Base-by-base conservation (phyloP, 2,113 vertebrate species). In the Lepidothrix coronata region DNA sequence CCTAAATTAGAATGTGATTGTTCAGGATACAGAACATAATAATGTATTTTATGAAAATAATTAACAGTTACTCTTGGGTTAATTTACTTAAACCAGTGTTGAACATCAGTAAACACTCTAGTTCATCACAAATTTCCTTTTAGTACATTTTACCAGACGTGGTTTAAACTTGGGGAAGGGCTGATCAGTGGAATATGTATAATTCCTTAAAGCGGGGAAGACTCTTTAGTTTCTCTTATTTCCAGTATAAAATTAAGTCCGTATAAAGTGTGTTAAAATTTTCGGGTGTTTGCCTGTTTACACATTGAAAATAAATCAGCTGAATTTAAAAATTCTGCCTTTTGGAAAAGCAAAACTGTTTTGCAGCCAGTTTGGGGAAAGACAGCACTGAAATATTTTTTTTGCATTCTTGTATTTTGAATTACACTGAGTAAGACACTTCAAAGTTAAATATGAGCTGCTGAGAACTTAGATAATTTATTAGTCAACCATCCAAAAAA, bases 41-140 rank as follows among this genome's bases (percentile, higher is more conserved):
- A 85, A 67, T 10, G 25, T 79, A 67, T 94, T 95, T 92, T 91
- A 84, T 91, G 54, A 93, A 82, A 84, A 89, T 78, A 88, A 94
- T 92, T 78, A 89, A 83, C 77, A 89, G 78, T 88, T 86, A 88
- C 33, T 95, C 28, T 67, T 58, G 52, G 54, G 76, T 94, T 96
- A 93, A 86, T 86, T 91, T 93, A 87, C 52, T 90, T 94, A 92
- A 90, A 86, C 55, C 43, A 23, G 24, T 37, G 18, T n/a, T 91
- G 68, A 93, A 81, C 68, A 92, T 92, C 63, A 84, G 51, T 80
- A 86, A 73, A 37, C 63, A 41, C 54, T 81, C 37, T 18, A 39
- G 71, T 82, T 91, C 37, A 58, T 78, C 76, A 81, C 51, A 51
- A 14, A 85, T 89, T 91, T 93, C 52, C 41, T 74, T 85, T 72